Conservation (phyloP, 2,888 invertebrate species). For the Augochlorella aurata region DNA sequence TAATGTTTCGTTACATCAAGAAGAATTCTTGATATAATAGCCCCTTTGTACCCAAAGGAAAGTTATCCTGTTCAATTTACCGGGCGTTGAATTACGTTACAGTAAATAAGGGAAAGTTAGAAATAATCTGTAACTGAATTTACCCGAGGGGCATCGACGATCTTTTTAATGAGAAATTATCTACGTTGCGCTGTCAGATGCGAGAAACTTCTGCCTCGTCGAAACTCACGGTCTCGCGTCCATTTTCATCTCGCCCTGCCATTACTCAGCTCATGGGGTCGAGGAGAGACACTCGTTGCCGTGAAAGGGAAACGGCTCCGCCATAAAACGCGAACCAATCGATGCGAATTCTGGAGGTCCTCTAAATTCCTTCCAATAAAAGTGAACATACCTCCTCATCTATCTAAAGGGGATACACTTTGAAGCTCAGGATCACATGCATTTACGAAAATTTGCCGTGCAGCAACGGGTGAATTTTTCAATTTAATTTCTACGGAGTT, state of each 20-base stretch:
- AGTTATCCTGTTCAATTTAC: not conserved
- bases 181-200: not conserved
- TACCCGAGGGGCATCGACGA: not conserved
- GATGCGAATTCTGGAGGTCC: not conserved
- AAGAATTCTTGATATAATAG: not conserved
- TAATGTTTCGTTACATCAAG: not conserved
- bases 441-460: too few species aligned
- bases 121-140: not conserved
- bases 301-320: not conserved
- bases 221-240: constrained; percentile 6
- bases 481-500: too few species aligned
- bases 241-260: constrained; percentile 13
- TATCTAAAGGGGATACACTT: not conserved
- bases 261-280: not conserved
- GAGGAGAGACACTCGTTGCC: not conserved
- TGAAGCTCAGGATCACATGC: too few species aligned
- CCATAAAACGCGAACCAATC: not conserved
- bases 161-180: constrained; percentile 11
- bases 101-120: not conserved
- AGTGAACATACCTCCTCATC: not conserved
- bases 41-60: not conserved
- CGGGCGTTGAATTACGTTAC: not conserved
- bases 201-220: constrained; percentile 6
- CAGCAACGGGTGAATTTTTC: too few species aligned
- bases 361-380: not conserved